These are phyloP conservation scores for Holacanthus passer DNA, from an alignment of 2,113 vertebrate species.

Conservation along the genomic window DNA sequence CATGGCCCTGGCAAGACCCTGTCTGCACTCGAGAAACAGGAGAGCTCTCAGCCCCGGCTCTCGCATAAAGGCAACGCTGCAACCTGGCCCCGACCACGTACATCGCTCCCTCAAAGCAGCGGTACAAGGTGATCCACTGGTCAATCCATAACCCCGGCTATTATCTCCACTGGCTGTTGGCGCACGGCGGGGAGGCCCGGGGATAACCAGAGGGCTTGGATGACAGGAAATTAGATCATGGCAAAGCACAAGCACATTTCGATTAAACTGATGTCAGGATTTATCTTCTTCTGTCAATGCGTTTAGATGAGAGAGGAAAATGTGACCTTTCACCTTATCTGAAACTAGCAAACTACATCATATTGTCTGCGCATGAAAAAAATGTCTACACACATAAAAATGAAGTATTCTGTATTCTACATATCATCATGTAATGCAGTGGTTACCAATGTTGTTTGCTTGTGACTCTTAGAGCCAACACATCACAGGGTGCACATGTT, in stretches of 20 bases:
- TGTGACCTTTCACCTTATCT: conserved; percentile 24
- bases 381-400: neutral
- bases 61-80: conserved; percentile 42
- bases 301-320: conserved; percentile 40
- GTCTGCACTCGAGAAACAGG: conserved; percentile 84
- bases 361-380: neutral
- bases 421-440: neutral
- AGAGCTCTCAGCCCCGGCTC: conserved; percentile 50
- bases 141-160: conserved; percentile 66
- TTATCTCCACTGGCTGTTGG: conserved; percentile 59
- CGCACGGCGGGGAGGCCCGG: neutral
- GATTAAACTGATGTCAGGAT: conserved; percentile 72
- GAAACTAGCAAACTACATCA: neutral
- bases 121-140: conserved; percentile 63
- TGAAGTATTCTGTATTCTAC: neutral
- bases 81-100: conserved; percentile 51
- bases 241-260: conserved; percentile 62
- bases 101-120: conserved; percentile 42
- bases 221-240: conserved; percentile 69
- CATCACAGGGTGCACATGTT: neutral
- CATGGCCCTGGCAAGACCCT: conserved; percentile 83
- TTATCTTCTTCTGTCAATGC: conserved; percentile 52
- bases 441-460: neutral
- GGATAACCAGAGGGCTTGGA: conserved; percentile 58
- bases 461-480: neutral